These are phyloP conservation scores for Busseola fusca DNA, from an alignment of 2,888 invertebrate genomes.

Conservation along the genomic window DNA sequence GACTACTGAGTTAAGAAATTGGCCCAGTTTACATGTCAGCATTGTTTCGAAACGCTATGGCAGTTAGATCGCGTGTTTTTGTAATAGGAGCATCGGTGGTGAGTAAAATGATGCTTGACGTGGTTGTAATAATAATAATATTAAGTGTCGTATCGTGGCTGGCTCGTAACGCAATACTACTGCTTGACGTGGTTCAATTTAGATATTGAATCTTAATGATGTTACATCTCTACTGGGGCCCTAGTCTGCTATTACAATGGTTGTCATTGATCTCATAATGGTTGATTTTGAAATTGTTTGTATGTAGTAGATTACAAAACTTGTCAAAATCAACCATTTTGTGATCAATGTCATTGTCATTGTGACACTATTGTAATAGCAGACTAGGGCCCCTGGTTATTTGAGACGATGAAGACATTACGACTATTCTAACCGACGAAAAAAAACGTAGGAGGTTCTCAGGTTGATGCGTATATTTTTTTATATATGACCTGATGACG, in stretches of 20 bases:
- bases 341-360: no score
- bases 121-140: constrained; percentile 22
- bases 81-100: constrained; percentile 50
- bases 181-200: constrained; percentile 10
- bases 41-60: constrained; percentile 56
- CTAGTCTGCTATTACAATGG: no score
- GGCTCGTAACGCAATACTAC: constrained; percentile 11
- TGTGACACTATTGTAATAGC: no score
- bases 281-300: no score
- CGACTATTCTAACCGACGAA: no score
- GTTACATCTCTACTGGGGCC: neutral
- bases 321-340: no score
- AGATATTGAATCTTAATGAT: neutral
- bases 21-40: constrained; percentile 50
- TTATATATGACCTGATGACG: no score
- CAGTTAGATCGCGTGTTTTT: constrained; percentile 51
- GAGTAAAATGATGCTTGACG: constrained; percentile 32
- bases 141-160: neutral
- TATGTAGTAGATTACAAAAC: no score
- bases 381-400: no score
- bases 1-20: constrained; percentile 56
- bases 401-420: neutral
- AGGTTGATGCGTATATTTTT: no score
- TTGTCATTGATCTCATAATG: no score
- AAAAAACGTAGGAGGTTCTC: no score